Evolutionary conservation across 2,888 invertebrate species (phyloP), one percentile per base, ranked within the genome.

Genomic region (Sycophila texana): DNA sequence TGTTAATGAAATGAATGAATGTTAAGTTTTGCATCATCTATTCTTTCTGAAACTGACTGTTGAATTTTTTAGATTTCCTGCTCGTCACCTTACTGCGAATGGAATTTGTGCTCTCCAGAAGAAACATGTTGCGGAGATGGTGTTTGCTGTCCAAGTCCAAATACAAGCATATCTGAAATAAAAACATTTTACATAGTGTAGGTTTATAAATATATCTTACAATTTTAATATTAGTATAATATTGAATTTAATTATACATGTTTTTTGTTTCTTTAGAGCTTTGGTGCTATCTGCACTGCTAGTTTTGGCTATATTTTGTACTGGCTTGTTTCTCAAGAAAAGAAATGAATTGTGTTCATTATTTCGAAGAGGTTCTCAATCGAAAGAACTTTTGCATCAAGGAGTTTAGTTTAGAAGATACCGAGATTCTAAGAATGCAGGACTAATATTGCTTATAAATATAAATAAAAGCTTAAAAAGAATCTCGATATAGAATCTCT

Each of bases 41-140:
- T 39, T 39, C 10, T 10, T 39, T 39, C 10, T 10, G 39, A 39
- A 39, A 39, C 7, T 39, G 7, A 39, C 0, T 39, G 7, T 39
- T 39, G 5, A 0, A 39, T 39, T 20, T 75, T 75, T 18, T 30
- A 79, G 79, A 67, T 72, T 66, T 79, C 79, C 71, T 65, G 55
- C 4, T 51, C 20, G 2, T 22, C 73, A n/a, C 55, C 58, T 58
- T 79, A 87, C 68, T 88, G 87, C 74, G 79, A 83, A 55, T 87
- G 84, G 84, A 83, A 51, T 22, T 14, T 65, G 13, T 87, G 87
- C 65, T 39, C 80, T 10, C 63, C 80, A 47, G 79, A 81, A 20
- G 82, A 87, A 77, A 78, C 83, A 18, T 87, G 88, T 74, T 87
- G 87, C 74, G 85, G 74, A 2, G 78, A 83, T 39, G 85, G 87